phyloP scores from a whole-genome alignment of 2,888 invertebrate species.

The Plagiodera versicolora region DNA sequence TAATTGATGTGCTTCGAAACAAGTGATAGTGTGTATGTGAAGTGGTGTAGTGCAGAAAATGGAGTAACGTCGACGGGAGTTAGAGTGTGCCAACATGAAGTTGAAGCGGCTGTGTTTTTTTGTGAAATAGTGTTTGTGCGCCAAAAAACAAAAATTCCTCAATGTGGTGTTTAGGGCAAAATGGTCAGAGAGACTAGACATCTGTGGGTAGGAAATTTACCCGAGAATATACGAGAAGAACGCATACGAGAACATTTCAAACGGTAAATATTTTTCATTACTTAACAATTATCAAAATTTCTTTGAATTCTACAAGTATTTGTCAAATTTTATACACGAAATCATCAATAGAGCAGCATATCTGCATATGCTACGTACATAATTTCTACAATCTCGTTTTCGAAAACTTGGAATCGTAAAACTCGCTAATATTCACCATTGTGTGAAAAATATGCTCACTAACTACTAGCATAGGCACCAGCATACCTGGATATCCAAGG shows the following conservation, averaged over 20 bases:
- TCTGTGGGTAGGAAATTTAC: constrained; percentile 99
- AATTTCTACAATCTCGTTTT: not conserved
- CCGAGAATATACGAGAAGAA: constrained; percentile 98
- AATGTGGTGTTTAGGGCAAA: constrained; percentile 94
- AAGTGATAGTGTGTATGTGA: constrained; percentile 33
- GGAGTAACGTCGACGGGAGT: constrained; percentile 24
- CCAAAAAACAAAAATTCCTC: constrained; percentile 70
- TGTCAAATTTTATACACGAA: no score
- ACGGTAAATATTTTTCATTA: constrained; percentile 68
- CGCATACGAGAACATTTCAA: constrained; percentile 96
- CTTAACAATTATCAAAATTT: no score
- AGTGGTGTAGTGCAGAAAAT: constrained; percentile 34
- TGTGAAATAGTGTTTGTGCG: constrained; percentile 51
- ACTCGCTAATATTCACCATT: not conserved
- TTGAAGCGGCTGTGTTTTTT: constrained; percentile 50
- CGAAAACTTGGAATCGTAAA: not conserved
- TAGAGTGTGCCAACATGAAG: constrained; percentile 45
- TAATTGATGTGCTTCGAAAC: constrained; percentile 27
- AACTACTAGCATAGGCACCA: no score
- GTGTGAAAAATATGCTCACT: not conserved
- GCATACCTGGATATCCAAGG: no score
- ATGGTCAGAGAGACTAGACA: constrained; percentile 99
- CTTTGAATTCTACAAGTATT: no score
- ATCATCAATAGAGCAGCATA: no score
- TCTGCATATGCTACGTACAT: no score